Base-by-base conservation (phyloP, 2,888 invertebrate species). In the Blomia tropicalis region DNA sequence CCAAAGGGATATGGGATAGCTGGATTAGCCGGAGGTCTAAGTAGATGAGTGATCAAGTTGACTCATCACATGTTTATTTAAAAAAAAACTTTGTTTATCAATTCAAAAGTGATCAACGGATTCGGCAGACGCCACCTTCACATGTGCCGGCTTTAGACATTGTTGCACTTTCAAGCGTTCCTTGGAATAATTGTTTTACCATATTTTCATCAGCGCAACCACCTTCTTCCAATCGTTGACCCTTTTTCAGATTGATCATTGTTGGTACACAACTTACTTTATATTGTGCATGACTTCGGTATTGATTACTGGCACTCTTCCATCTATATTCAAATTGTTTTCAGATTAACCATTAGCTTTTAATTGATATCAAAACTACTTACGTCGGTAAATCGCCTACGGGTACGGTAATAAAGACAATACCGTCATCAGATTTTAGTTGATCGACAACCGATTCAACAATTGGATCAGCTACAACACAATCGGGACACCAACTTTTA, bases 401-500 rank as follows among this genome's bases (percentile, higher is more conserved):
- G 11, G 22, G 29, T 7, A 47, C 41, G 2, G 63, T 63, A 19
- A 60, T 60, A 2, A 63, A 59, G 23, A 63, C 3, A 4, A n/a
- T 36, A 25, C 31, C 41, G n/a, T 31, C 44, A 2, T 36, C 41
- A 2, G 27, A n/a, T 23, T 11, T 29, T 11, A 51, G 11, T n/a
- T 58, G 56, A 11, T 19, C 23, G 5, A 64, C 23, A 17, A 47
- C 58, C 17, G 19, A 5, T 1, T 62, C 22, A 11, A 64, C 43
- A 4, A 62, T 32, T 19, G 64, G 64, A 32, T 64, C 58, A 43
- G 64, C 62, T 2, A 36, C 41, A 30, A 27, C 44, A 56, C 91
- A 91, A 73, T 91, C 91, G 0, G 83, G 81, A 71, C 91, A 91
- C 91, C 91, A 91, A 73, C 87, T 90, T 62, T 79, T 73, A 0